A percentile compares a stretch with the other conserved stretches of the same genome.
Evolutionary conservation across 2,888 invertebrate genomes (phyloP).

Genomic region (Campoletis raptor): DNA sequence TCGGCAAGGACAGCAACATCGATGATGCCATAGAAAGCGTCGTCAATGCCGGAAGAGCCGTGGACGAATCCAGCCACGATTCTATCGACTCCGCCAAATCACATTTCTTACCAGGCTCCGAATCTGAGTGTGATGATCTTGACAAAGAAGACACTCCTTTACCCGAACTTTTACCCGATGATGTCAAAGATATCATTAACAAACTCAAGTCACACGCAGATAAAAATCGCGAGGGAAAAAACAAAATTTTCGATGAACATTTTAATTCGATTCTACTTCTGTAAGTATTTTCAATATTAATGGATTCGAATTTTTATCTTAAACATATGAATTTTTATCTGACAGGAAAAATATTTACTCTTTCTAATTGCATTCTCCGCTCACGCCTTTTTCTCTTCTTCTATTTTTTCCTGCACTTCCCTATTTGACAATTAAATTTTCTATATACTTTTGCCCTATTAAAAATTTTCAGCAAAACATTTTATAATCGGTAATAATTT

Average conservation of each 20-base stretch:
- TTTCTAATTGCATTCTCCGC: too few species aligned
- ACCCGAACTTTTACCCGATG: conserved; percentile 85
- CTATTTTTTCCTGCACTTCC: too few species aligned
- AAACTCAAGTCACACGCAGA: conserved; percentile 84
- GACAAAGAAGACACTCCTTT: conserved; percentile 83
- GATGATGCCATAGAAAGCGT: conserved; percentile 87
- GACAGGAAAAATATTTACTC: too few species aligned
- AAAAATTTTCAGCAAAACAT: neutral
- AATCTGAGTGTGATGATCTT: conserved; percentile 81
- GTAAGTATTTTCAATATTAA: conserved; percentile 79
- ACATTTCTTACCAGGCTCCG: conserved; percentile 76
- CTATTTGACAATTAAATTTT: neutral
- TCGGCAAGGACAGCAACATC: conserved; percentile 85
- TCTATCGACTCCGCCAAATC: conserved; percentile 83
- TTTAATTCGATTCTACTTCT: conserved; percentile 86
- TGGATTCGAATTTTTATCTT: neutral
- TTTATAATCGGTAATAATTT: neutral
- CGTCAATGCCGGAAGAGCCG: conserved; percentile 84
- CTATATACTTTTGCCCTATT: neutral
- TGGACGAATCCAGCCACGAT: conserved; percentile 83
- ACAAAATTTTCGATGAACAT: conserved; percentile 86
- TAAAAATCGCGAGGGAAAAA: conserved; percentile 85
- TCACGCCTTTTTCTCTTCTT: too few species aligned
- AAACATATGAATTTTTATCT: too few species aligned
- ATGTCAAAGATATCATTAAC: conserved; percentile 84